These are phyloP conservation scores for Leptinotarsa defecta DNA, from an alignment of 1,140 invertebrate species.

Conservation along the genomic window DNA sequence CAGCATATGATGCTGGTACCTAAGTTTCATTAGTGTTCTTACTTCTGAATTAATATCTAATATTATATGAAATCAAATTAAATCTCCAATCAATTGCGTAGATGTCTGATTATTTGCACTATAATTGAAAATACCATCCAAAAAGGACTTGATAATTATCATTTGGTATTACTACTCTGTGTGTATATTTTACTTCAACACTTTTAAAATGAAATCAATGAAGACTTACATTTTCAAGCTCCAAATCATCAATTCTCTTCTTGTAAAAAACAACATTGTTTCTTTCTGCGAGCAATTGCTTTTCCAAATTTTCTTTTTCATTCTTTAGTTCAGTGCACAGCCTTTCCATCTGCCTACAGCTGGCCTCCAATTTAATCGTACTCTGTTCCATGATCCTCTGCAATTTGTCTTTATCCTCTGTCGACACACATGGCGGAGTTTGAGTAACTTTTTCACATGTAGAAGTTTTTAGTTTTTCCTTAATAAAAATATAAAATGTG, in stretches of 20 bases:
- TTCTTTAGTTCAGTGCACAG: constrained; percentile 47
- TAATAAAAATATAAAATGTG: constrained; percentile 4
- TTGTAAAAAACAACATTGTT: constrained; percentile 44
- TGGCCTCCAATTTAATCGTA: constrained; percentile 50
- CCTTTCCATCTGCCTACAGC: constrained; percentile 51
- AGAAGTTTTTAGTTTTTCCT: constrained; percentile 22
- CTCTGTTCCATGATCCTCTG: constrained; percentile 51
- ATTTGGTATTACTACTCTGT: too few species aligned
- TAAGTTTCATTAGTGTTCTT: too few species aligned
- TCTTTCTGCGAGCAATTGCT: constrained; percentile 43
- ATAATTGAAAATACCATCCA: too few species aligned
- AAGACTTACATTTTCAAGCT: constrained; percentile 39
- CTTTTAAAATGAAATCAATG: not conserved
- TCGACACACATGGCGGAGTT: constrained; percentile 28
- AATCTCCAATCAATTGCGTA: too few species aligned
- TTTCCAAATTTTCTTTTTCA: constrained; percentile 50
- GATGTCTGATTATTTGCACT: too few species aligned
- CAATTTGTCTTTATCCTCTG: constrained; percentile 41
- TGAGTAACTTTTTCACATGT: constrained; percentile 31
- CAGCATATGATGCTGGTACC: too few species aligned
- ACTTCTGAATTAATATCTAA: too few species aligned
- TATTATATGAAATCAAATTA: too few species aligned
- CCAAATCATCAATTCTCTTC: constrained; percentile 45
- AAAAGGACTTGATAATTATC: too few species aligned
- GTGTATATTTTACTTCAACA: too few species aligned